Evolutionary conservation across 2,888 invertebrate species (phyloP).

Genomic region (Microplitis manilae): DNA sequence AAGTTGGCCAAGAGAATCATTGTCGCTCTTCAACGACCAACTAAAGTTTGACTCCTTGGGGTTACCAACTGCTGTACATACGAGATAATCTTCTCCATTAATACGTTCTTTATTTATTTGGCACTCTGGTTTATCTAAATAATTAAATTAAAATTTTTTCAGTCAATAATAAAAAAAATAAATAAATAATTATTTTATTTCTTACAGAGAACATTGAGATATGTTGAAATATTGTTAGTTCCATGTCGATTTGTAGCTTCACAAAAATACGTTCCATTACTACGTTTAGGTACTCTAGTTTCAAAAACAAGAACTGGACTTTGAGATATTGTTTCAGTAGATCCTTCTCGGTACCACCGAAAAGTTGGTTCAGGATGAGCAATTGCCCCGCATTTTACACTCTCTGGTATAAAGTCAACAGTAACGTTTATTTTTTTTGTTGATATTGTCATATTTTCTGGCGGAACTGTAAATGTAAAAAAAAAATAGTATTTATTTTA

Average conservation of each 20-base stretch:
- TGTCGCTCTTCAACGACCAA: constrained; percentile 89
- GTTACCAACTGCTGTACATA: constrained; percentile 87
- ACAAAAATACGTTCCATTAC: constrained; percentile 86
- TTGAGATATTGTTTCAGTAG: constrained; percentile 71
- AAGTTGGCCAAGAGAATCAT: constrained; percentile 81
- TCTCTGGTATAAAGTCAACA: constrained; percentile 75
- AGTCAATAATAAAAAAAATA: constrained; percentile 13
- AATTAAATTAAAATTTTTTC: constrained; percentile 37
- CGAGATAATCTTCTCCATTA: constrained; percentile 83
- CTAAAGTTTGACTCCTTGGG: constrained; percentile 84
- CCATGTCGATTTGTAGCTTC: constrained; percentile 87
- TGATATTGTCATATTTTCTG: constrained; percentile 87
- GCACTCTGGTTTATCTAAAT: constrained; percentile 87
- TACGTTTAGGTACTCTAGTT: constrained; percentile 79
- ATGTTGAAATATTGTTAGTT: constrained; percentile 78
- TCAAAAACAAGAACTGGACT: constrained; percentile 76
- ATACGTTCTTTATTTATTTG: constrained; percentile 82
- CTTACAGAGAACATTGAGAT: constrained; percentile 90
- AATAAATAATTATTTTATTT: not conserved
- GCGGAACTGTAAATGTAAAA: constrained; percentile 77
- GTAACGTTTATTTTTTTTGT: constrained; percentile 73
- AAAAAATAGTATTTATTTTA: constrained; percentile 2
- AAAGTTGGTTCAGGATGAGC: constrained; percentile 83
- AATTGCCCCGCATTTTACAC: constrained; percentile 76
- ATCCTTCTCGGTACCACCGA: constrained; percentile 80